Evolutionary conservation across 2,797 vertebrate species (phyloP).

Genomic region (Acanthurus tractus): DNA sequence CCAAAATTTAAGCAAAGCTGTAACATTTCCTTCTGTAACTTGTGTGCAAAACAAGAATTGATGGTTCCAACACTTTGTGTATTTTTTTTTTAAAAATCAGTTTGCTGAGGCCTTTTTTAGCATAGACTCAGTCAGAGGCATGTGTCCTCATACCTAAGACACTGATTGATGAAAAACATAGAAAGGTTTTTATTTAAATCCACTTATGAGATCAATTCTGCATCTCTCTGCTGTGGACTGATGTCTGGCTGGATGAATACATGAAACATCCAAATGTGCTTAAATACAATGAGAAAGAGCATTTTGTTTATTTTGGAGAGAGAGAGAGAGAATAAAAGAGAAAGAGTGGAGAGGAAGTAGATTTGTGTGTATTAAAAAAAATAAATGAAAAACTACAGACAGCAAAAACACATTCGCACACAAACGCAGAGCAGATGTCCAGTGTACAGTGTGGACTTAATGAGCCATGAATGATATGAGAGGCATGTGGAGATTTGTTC

Average conservation of each 20-base stretch:
- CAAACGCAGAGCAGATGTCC: constrained; percentile 75
- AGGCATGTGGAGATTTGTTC: constrained; percentile 71
- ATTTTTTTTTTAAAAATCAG: no score
- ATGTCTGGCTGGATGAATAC: neutral
- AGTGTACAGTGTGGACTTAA: constrained; percentile 74
- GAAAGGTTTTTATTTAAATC: constrained; percentile 5
- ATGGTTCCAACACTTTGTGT: no score
- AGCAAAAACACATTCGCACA: constrained; percentile 30
- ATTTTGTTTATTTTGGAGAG: neutral
- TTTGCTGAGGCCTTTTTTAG: neutral
- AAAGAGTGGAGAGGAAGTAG: neutral
- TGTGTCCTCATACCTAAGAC: neutral
- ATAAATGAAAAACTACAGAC: constrained; percentile 26
- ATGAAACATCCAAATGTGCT: constrained; percentile 14
- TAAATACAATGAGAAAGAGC: neutral
- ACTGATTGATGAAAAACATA: neutral
- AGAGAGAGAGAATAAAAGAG: neutral
- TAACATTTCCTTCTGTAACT: neutral
- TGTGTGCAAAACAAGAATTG: neutral
- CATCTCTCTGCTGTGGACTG: neutral
- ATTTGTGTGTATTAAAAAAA: neutral
- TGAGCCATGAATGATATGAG: constrained; percentile 81
- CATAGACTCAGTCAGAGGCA: neutral
- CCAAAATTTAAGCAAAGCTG: neutral
- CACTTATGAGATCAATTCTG: neutral